phyloP scores from a whole-genome alignment of 2,797 vertebrate genomes.

The Cossypha caffra region DNA sequence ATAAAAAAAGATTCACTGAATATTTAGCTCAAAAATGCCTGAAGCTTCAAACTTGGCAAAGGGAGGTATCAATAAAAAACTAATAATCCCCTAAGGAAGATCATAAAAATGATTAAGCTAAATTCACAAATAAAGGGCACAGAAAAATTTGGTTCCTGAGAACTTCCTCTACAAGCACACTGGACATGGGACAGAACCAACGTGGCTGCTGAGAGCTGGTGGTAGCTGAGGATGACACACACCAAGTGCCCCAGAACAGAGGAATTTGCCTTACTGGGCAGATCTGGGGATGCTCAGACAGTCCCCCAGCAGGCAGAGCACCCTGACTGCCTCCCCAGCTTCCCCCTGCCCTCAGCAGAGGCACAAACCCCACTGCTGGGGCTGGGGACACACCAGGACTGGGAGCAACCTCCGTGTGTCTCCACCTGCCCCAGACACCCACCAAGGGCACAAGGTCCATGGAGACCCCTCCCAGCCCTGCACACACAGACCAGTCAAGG shows the following conservation, averaged over 20 bases:
- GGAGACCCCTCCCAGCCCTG: neutral
- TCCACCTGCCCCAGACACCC: neutral
- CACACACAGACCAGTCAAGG: accelerated
- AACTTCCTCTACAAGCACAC: neutral
- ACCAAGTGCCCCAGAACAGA: neutral
- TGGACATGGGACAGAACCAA: neutral
- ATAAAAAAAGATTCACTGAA: neutral
- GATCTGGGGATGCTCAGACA: neutral
- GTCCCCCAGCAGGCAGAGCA: neutral
- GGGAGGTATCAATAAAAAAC: neutral
- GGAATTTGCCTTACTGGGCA: neutral
- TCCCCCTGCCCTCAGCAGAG: accelerated
- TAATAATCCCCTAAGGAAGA: neutral
- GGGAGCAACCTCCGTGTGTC: accelerated
- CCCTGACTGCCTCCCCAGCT: accelerated
- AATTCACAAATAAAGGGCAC: neutral
- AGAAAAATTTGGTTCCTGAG: neutral
- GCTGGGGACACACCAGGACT: neutral
- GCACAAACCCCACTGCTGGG: neutral
- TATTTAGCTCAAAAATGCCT: neutral
- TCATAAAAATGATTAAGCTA: neutral
- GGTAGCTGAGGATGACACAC: accelerated
- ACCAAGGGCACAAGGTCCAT: accelerated
- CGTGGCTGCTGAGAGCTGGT: accelerated
- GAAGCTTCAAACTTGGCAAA: neutral